phyloP scores from a whole-genome alignment of 2,113 vertebrate species.

The Bostrychus sinensis region DNA sequence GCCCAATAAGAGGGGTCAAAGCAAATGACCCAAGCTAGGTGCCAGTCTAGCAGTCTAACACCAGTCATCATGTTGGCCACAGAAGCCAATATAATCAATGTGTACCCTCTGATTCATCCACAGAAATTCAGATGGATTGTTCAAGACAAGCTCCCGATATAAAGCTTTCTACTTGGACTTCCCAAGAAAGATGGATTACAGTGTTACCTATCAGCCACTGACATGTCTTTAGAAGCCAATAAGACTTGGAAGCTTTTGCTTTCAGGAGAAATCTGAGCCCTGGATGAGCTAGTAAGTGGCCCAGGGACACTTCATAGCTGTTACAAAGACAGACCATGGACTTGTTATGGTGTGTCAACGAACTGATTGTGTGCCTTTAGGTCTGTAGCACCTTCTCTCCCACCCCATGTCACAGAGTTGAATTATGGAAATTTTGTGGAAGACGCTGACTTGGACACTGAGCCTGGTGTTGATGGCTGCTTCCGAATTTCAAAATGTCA shows the following conservation, averaged over 20 bases:
- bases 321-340: conserved; percentile 76
- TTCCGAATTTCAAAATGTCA: conserved; percentile 89
- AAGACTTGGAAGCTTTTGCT: conserved; percentile 75
- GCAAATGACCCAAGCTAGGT: too few species aligned
- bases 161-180: conserved; percentile 79
- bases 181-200: conserved; percentile 78
- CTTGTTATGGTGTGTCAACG: conserved; percentile 88
- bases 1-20: too few species aligned
- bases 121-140: conserved; percentile 88
- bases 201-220: conserved; percentile 76
- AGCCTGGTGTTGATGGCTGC: conserved; percentile 93
- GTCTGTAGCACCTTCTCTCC: conserved; percentile 82
- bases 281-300: conserved; percentile 54
- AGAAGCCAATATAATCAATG: background rate
- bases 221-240: conserved; percentile 84
- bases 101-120: conserved; percentile 34
- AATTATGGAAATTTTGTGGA: conserved; percentile 99
- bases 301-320: conserved; percentile 35
- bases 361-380: conserved; percentile 83
- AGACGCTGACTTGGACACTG: conserved; percentile 97
- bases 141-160: conserved; percentile 79
- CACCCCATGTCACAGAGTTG: conserved; percentile 80
- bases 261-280: conserved; percentile 74
- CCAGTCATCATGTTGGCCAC: background rate
- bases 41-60: too few species aligned